A percentile compares a stretch with the other conserved stretches of the same genome.
phyloP scores from a whole-genome alignment of 2,113 vertebrate genomes.

The Aix galericulata region DNA sequence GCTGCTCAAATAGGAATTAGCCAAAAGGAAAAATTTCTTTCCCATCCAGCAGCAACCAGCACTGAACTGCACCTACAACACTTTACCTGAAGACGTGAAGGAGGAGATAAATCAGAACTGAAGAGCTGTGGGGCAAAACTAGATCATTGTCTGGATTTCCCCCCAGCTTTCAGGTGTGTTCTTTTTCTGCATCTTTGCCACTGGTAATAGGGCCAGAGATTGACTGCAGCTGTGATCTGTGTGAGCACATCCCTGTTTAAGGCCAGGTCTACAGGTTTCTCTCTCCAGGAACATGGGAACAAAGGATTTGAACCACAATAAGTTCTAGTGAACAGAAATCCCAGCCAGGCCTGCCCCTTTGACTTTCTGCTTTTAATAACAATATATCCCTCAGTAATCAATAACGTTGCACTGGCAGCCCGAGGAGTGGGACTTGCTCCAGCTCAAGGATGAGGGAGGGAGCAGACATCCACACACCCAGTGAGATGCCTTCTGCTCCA shows the following conservation, averaged over 20 bases:
- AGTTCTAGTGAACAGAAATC: not conserved
- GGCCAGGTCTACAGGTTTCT: not conserved
- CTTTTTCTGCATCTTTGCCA: not conserved
- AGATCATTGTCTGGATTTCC: not conserved
- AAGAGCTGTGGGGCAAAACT: not conserved
- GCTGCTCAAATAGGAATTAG: not conserved
- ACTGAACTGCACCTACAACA: not conserved
- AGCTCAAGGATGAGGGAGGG: not conserved
- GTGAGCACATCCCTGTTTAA: not conserved
- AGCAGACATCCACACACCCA: not conserved
- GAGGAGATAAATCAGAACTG: not conserved
- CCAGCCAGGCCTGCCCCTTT: not conserved
- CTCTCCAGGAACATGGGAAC: not conserved
- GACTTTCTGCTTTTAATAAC: not conserved
- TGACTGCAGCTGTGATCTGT: not conserved
- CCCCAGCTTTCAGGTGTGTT: not conserved
- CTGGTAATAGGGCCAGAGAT: not conserved
- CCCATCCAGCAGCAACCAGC: not conserved
- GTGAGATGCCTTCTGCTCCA: not conserved
- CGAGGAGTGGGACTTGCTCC: not conserved
- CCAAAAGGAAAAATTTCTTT: not conserved
- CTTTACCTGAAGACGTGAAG: not conserved
- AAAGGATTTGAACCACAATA: not conserved
- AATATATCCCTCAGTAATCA: not conserved
- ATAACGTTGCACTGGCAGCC: not conserved